These are phyloP conservation scores for Gasterosteus aculeatus DNA, from an alignment of 2,113 vertebrate species.

Conservation along the genomic window DNA sequence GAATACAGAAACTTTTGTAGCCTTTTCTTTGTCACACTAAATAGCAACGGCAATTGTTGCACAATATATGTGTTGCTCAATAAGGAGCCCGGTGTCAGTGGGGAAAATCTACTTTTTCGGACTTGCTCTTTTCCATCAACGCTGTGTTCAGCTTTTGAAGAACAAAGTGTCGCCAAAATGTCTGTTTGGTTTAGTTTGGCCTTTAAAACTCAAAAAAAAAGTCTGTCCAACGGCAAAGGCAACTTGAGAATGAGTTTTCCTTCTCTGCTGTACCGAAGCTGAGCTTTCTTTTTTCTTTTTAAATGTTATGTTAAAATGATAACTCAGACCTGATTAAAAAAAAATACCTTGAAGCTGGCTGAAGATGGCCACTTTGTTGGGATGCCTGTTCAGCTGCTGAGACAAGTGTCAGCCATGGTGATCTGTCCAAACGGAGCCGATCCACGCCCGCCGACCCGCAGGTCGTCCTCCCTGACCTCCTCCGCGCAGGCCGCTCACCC, in stretches of 20 bases:
- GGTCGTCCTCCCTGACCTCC: conserved; percentile 57
- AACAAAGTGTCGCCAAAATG: conserved; percentile 49
- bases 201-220: conserved; percentile 45
- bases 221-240: conserved; percentile 20
- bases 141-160: conserved; percentile 52
- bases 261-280: conserved; percentile 34
- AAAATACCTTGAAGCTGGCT: conserved; percentile 27
- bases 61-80: conserved; percentile 57
- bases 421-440: conserved; percentile 54
- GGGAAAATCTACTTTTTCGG: conserved; percentile 32
- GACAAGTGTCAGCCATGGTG: conserved; percentile 16
- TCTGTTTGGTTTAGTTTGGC: conserved; percentile 63
- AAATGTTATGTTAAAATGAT: not conserved
- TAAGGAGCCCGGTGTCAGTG: conserved; percentile 28
- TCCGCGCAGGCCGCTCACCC: conserved; percentile 47
- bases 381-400: conserved; percentile 49
- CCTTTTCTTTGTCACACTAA: conserved; percentile 32
- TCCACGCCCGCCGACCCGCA: conserved; percentile 38
- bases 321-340: conserved; percentile 35
- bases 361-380: conserved; percentile 15
- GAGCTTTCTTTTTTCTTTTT: conserved; percentile 2
- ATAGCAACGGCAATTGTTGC: conserved; percentile 48
- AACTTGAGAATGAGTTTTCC: conserved; percentile 33
- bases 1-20: conserved; percentile 15
- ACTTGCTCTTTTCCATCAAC: conserved; percentile 57